Base-by-base conservation (phyloP, 2,888 invertebrate genomes). In the Tromatobia lineatoria region DNA sequence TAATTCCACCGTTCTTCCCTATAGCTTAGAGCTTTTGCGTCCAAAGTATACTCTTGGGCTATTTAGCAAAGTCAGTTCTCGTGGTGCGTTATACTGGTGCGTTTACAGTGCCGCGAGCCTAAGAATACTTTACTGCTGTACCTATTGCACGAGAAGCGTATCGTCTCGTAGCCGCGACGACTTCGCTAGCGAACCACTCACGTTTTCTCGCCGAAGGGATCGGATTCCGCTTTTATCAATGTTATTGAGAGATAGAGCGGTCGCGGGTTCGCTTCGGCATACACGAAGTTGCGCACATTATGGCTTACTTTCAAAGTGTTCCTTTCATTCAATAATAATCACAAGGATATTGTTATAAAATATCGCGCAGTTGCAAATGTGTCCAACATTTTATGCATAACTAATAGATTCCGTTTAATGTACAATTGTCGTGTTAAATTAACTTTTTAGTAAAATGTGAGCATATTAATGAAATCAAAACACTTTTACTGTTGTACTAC, bases 71-170 rank as follows among this genome's bases (percentile, higher is more conserved):
- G 47, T 61, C 59, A 15, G 38, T 54, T 38, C 23, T 42, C 54
- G 54, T 18, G 13, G 67, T 25, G 23, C 67, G 7, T 18, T 15
- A 34, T 34, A 20, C 8, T 66, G 23, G 18, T 20, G 23, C 66
- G 20, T 45, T 29, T 34, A 52, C 59, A 23, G 25, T 52, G 57
- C 59, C 25, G 29, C 59, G 45, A 18, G n/a, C 59, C 74, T 74
- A 74, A 74, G 61, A 74, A 74, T 74, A 74, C 74, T 61, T 74
- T 74, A 74, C 45, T 15, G 50, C n/a, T 34, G 61, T 70, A 34
- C 47, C 29, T 74, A 61, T 29, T 52, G 38, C 25, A 42, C 57
- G 71, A n/a, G 45, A 59, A 15, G 42, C 45, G 25, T 42, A 38
- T 42, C 64, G 64, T 59, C 42, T 8, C 64, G 64, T 18, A 1